These are phyloP conservation scores for Cetonia aurata DNA, from an alignment of 2,888 invertebrate species.

Conservation along the genomic window DNA sequence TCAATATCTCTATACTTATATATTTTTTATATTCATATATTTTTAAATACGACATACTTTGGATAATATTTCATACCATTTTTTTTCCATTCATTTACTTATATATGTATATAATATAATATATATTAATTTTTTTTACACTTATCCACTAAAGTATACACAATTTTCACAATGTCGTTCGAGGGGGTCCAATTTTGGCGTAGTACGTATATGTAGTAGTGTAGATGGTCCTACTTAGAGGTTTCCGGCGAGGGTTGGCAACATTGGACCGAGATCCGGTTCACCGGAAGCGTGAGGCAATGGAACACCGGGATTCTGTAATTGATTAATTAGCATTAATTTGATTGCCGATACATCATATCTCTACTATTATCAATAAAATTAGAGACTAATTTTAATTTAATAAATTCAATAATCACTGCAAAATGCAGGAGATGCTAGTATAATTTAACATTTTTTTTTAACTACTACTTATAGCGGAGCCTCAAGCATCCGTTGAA, in stretches of 20 bases:
- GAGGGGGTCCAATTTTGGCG: constrained; percentile 59
- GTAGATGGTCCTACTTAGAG: constrained; percentile 56
- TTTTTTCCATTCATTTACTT: constrained; percentile 42
- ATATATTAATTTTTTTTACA: constrained; percentile 58
- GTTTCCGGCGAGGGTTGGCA: constrained; percentile 59
- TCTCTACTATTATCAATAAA: constrained; percentile 32
- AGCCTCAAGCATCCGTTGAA: constrained; percentile 53
- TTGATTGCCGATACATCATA: constrained; percentile 48
- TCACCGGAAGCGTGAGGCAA: constrained; percentile 61
- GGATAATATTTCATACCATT: constrained; percentile 61
- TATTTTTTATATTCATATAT: constrained; percentile 41
- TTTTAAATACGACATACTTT: constrained; percentile 58
- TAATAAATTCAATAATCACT: constrained; percentile 5
- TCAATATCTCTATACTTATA: constrained; percentile 33
- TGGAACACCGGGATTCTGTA: constrained; percentile 61
- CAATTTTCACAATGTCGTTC: constrained; percentile 61
- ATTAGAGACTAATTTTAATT: constrained; percentile 27
- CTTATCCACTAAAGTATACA: constrained; percentile 65
- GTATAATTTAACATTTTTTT: no score
- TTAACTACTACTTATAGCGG: constrained; percentile 33
- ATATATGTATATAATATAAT: constrained; percentile 48
- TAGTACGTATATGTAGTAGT: constrained; percentile 59
- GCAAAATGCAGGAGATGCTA: constrained; percentile 26
- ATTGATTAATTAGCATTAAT: constrained; percentile 56
- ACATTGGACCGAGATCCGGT: constrained; percentile 59